phyloP scores from a whole-genome alignment of 2,797 vertebrate genomes.

The Pseudopleuronectes americanus region DNA sequence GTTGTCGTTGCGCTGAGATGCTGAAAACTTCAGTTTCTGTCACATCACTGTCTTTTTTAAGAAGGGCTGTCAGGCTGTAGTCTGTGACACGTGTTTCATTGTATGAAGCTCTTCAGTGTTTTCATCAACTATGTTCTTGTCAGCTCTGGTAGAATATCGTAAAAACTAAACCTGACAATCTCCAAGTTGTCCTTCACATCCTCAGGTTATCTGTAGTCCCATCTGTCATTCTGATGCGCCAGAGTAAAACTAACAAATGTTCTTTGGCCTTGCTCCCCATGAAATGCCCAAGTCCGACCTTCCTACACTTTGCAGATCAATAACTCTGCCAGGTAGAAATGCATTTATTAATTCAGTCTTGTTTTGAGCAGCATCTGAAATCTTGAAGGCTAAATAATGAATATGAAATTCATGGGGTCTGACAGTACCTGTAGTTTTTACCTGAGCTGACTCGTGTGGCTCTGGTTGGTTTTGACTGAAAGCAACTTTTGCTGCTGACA shows the following conservation, averaged over 20 bases:
- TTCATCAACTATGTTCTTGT: constrained; percentile 53
- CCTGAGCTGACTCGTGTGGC: constrained; percentile 21
- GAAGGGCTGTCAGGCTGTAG: constrained; percentile 47
- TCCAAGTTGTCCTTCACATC: constrained; percentile 24
- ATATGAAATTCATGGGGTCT: constrained; percentile 35
- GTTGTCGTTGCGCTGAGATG: constrained; percentile 13
- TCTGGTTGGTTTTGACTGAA: constrained; percentile 32
- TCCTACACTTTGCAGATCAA: constrained; percentile 9
- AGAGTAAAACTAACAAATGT: constrained; percentile 23
- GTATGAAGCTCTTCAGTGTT: constrained; percentile 43
- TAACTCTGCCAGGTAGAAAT: constrained; percentile 8
- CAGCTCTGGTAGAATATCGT: constrained; percentile 32
- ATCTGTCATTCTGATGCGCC: constrained; percentile 7
- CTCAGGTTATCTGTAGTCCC: neutral
- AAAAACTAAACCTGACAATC: constrained; percentile 44
- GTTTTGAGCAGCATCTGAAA: constrained; percentile 30
- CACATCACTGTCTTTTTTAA: constrained; percentile 19
- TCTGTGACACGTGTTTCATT: constrained; percentile 34
- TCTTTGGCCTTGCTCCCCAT: constrained; percentile 4
- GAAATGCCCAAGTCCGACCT: constrained; percentile 7
- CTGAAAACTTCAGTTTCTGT: constrained; percentile 30
- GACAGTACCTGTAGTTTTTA: constrained; percentile 37
- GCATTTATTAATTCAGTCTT: constrained; percentile 32
- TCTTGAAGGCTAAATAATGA: constrained; percentile 49
- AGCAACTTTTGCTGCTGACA: constrained; percentile 59